Evolutionary conservation across 53 echinoderm and acorn worm species (phyloP), one percentile per base, ranked within the genome.

Genomic region (Luidia sarsii): DNA sequence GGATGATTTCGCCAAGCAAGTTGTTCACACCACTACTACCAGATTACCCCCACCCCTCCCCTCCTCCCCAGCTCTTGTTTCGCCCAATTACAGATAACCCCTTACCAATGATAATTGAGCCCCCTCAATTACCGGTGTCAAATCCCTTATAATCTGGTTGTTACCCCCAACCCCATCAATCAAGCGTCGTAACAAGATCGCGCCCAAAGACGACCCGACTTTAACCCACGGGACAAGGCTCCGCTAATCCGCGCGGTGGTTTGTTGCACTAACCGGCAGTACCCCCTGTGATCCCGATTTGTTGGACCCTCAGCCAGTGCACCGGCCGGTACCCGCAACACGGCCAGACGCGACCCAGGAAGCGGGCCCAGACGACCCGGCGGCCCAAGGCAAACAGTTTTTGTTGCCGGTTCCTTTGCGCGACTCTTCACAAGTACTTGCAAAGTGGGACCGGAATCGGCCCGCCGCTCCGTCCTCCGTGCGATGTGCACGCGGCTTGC

Each of bases 331-430:
- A 61, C 29, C 33, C 61, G 30, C 33, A 0, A n/a, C 10, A 18
- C 28, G 61, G 29, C 18, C 33, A 7, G 30, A 61, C 46, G 61
- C 33, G 7, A n/a, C 61, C n/a, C n/a, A n/a, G 8, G 22, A 19
- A 21, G 54, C n/a, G 22, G 49, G 48, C 3, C 39, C 27, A 72
- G 72, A 72, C 72, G 38, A 14, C 10, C 38, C 35, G 72, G 72
- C 72, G 72, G 41, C 72, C 25, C 23, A 55, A 20, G 55, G 72
- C 39, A 72, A 55, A 72, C 72, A 72, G 36, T 56, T 36, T 37
- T 70, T 72, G 53, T 53, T 38, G 36, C 35, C 2, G 15, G 38
- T 10, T 25, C 13, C 19, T 8, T 22, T 72, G 38, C 37, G 38
- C 1, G 39, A 0, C 21, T 20, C 54, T 38, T 53, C 28, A 23